Conservation (phyloP, 2,797 vertebrate genomes). For the Melanotaenia maccullochi region DNA sequence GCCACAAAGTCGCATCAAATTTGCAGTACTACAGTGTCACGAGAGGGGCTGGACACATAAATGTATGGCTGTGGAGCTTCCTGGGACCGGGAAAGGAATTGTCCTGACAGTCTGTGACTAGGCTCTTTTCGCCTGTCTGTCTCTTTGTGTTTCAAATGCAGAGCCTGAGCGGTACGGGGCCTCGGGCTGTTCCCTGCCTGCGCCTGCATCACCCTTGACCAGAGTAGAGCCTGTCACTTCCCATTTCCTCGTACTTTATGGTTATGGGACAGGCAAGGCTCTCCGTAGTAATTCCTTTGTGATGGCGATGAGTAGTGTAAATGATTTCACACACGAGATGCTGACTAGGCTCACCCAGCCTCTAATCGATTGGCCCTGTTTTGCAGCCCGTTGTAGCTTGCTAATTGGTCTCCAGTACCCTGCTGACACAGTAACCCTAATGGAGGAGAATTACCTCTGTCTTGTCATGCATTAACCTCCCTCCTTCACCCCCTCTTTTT, state of each 20-base stretch:
- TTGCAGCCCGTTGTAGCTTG: slow-evolving; percentile 61
- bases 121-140: slow-evolving; percentile 73
- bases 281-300: slow-evolving; percentile 18
- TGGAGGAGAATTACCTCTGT: slow-evolving; percentile 76
- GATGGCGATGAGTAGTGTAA: slow-evolving; percentile 50
- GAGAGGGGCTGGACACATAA: slow-evolving; percentile 40
- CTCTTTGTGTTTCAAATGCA: slow-evolving; percentile 63
- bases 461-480: slow-evolving; percentile 75
- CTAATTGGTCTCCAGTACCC: slow-evolving; percentile 78
- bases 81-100: slow-evolving; percentile 57
- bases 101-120: slow-evolving; percentile 75
- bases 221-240: slow-evolving; percentile 62
- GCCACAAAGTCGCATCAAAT: slow-evolving; percentile 50
- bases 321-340: slow-evolving; percentile 69
- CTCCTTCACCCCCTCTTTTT: slow-evolving; percentile 36
- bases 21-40: slow-evolving; percentile 37
- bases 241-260: slow-evolving; percentile 49
- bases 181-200: slow-evolving; percentile 41
- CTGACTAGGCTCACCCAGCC: slow-evolving; percentile 51
- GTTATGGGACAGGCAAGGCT: slow-evolving; percentile 28
- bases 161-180: slow-evolving; percentile 45
- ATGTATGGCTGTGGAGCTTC: slow-evolving; percentile 59
- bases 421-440: slow-evolving; percentile 84
- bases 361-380: slow-evolving; percentile 77
- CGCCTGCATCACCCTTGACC: slow-evolving; percentile 27